phyloP scores from a whole-genome alignment of 1,140 invertebrate species.

The Trachelipus rathkii region DNA sequence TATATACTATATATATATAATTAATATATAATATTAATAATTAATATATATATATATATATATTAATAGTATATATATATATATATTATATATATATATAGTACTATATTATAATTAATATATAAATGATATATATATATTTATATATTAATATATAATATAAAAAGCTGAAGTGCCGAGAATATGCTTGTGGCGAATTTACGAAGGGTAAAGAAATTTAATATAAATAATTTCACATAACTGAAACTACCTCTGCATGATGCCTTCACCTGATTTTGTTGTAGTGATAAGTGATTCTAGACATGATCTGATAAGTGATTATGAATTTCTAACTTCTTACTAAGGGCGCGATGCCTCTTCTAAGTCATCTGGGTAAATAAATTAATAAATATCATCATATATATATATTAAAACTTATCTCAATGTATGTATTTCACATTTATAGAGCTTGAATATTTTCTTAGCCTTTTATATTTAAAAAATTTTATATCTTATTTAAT shows the following conservation, averaged over 20 bases:
- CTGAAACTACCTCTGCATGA: conserved; percentile 85
- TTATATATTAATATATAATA: not conserved
- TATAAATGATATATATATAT: conserved; percentile 28
- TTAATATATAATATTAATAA: not conserved
- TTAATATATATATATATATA: conserved; percentile 11
- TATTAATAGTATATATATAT: conserved; percentile 18
- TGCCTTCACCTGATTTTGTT: conserved; percentile 99
- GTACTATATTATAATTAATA: no score
- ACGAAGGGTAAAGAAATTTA: no score
- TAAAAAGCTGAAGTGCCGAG: no score
- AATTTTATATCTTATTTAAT: no score
- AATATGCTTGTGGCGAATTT: no score
- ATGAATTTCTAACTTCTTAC: conserved; percentile 92
- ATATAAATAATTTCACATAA: no score
- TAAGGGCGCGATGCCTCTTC: conserved; percentile 61
- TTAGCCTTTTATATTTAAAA: no score
- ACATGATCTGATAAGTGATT: conserved; percentile 93
- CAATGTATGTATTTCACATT: no score
- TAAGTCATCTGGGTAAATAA: not conserved
- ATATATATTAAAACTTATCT: no score
- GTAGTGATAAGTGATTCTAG: conserved; percentile 95
- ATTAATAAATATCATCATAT: no score
- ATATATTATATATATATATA: conserved; percentile 29
- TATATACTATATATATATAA: no score
- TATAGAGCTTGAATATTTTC: no score